Evolutionary conservation across 2,113 vertebrate genomes (phyloP).

Genomic region (Ciconia boyciana): DNA sequence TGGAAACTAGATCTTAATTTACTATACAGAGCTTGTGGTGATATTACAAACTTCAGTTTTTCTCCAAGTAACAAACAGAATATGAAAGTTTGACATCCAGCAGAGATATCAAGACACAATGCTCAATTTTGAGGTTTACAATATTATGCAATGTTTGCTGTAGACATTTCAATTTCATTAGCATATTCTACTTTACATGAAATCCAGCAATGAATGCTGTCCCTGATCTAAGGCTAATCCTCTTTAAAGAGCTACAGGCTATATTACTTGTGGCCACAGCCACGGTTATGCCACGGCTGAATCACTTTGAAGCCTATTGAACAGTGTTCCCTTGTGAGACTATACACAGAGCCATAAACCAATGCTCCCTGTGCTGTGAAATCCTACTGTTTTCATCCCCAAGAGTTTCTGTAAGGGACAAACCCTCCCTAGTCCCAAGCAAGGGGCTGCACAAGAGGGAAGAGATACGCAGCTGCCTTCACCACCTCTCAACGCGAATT

Average conservation of each 20-base stretch:
- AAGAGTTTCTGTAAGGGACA: constrained; percentile 3
- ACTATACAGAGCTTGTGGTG: not conserved
- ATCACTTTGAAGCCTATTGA: constrained; percentile 74
- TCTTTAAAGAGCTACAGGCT: constrained; percentile 79
- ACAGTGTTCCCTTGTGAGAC: constrained; percentile 73
- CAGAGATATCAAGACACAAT: constrained; percentile 49
- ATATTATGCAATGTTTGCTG: constrained; percentile 74
- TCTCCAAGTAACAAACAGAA: not conserved
- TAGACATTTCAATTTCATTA: constrained; percentile 77
- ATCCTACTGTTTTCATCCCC: constrained; percentile 41
- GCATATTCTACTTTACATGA: constrained; percentile 71
- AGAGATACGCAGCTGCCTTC: not conserved
- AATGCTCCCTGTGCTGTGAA: constrained; percentile 47
- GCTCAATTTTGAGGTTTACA: constrained; percentile 54
- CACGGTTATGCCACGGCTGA: constrained; percentile 46
- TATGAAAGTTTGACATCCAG: constrained; percentile 38
- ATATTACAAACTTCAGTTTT: not conserved
- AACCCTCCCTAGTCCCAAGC: not conserved
- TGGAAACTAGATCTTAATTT: not conserved
- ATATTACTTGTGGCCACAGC: constrained; percentile 73
- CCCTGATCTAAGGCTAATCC: constrained; percentile 73
- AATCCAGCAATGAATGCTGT: constrained; percentile 70
- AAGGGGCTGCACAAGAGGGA: not conserved
- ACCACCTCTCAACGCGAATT: not conserved
- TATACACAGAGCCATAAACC: constrained; percentile 39